A percentile compares a stretch with the other conserved stretches of the same genome.
Conservation (phyloP, 2,113 vertebrate species). For the Chaenogobius annularis region DNA sequence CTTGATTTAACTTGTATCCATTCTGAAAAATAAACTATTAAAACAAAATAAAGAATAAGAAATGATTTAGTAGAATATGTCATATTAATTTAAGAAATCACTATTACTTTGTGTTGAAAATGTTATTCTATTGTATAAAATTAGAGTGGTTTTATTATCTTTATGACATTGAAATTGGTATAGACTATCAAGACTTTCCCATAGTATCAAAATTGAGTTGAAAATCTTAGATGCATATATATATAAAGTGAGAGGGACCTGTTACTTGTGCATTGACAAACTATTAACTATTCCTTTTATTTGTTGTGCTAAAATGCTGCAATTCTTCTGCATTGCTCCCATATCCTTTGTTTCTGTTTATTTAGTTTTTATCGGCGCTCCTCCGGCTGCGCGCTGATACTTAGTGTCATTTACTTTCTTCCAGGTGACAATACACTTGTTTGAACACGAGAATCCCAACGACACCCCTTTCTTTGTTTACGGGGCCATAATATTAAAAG, state of each 20-base stretch:
- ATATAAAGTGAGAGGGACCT: too few species aligned
- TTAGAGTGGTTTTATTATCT: background rate
- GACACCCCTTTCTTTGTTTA: too few species aligned
- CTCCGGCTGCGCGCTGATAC: slow-evolving; percentile 56
- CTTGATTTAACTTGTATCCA: background rate
- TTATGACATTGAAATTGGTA: background rate
- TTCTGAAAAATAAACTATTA: background rate
- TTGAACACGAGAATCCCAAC: slow-evolving; percentile 56
- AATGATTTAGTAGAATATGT: too few species aligned
- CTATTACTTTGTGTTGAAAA: background rate
- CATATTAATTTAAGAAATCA: too few species aligned
- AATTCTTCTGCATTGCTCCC: background rate
- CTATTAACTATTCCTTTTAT: too few species aligned
- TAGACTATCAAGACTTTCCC: too few species aligned
- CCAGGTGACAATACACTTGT: slow-evolving; percentile 76
- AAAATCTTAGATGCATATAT: too few species aligned
- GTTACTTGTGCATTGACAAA: too few species aligned
- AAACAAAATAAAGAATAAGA: too few species aligned
- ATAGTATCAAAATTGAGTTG: too few species aligned
- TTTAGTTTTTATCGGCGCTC: slow-evolving; percentile 48
- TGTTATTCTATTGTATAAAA: background rate
- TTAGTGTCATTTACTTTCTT: slow-evolving; percentile 76
- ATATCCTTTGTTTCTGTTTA: background rate
- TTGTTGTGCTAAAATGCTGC: too few species aligned
- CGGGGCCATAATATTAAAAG: too few species aligned